Percentiles rank a stretch among this genome's conserved stretches.
Conservation (phyloP, 2,797 vertebrate genomes). For the Channallabes apus region DNA sequence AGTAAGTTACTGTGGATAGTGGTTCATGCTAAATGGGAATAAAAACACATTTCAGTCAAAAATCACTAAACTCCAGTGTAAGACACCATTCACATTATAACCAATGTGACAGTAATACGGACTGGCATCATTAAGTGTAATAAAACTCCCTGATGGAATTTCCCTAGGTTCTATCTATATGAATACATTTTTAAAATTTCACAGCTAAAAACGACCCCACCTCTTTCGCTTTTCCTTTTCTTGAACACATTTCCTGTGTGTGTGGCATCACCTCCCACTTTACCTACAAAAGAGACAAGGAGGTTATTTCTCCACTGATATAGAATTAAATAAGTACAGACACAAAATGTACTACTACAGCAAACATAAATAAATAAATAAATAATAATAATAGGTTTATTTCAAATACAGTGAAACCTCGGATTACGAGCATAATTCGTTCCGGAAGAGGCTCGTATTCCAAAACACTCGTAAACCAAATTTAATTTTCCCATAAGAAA, state of each 20-base stretch:
- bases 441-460: too few species aligned
- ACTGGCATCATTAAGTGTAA: not conserved
- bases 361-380: not conserved
- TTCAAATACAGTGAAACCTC: too few species aligned
- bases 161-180: not conserved
- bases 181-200: not conserved
- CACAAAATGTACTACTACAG: too few species aligned
- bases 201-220: not conserved
- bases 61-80: not conserved
- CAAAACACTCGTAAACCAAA: too few species aligned
- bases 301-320: not conserved
- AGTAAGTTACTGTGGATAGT: not conserved
- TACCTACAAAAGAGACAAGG: conserved; percentile 60
- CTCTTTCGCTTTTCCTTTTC: conserved; percentile 68
- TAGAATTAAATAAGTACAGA: too few species aligned
- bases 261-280: conserved; percentile 67
- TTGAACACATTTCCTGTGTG: conserved; percentile 63
- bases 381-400: not conserved
- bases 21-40: not conserved
- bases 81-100: not conserved
- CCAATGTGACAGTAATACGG: not conserved
- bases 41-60: not conserved
- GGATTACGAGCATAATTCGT: too few species aligned
- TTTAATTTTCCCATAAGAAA: too few species aligned
- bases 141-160: not conserved